These are phyloP conservation scores for Brachionus rotundiformis DNA, from an alignment of 1,140 invertebrate species.

Conservation along the genomic window DNA sequence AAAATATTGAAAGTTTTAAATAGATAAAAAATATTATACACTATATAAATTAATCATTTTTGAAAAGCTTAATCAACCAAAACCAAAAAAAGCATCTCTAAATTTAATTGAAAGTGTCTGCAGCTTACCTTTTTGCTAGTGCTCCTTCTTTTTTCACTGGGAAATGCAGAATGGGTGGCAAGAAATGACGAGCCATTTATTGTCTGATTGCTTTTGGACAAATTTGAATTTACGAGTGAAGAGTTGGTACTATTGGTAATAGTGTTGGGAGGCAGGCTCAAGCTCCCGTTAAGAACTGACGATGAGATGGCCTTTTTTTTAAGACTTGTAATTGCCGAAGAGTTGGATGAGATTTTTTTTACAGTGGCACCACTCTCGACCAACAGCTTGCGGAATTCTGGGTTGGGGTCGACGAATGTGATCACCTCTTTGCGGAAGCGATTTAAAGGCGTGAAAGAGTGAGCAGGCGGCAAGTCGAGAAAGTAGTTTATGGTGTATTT, in stretches of 20 bases:
- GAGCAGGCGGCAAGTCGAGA: conserved; percentile 11
- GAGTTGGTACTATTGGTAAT: background rate
- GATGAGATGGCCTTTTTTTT: conserved; percentile 27
- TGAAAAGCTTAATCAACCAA: conserved; percentile 8
- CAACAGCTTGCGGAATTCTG: conserved; percentile 15
- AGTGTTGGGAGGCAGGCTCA: background rate
- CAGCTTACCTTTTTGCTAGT: conserved; percentile 17
- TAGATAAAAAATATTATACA: background rate
- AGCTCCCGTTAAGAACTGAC: background rate
- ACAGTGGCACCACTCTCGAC: conserved; percentile 40
- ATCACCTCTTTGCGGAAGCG: conserved; percentile 30
- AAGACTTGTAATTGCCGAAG: background rate
- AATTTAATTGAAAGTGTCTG: background rate
- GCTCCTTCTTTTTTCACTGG: conserved; percentile 39
- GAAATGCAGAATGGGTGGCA: conserved; percentile 16
- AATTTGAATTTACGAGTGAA: background rate
- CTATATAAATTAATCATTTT: background rate
- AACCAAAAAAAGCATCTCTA: too few relatives aligned
- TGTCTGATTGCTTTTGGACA: background rate
- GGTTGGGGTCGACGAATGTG: conserved; percentile 42
- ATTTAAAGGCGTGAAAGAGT: background rate
- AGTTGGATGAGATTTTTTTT: background rate
- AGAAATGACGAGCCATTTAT: conserved; percentile 24
- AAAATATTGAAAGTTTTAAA: background rate
- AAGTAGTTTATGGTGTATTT: conserved; percentile 46